Percentiles rank a stretch among this genome's conserved stretches.
phyloP scores from a whole-genome alignment of 2,113 vertebrate species.

The Ibidorhyncha struthersii region DNA sequence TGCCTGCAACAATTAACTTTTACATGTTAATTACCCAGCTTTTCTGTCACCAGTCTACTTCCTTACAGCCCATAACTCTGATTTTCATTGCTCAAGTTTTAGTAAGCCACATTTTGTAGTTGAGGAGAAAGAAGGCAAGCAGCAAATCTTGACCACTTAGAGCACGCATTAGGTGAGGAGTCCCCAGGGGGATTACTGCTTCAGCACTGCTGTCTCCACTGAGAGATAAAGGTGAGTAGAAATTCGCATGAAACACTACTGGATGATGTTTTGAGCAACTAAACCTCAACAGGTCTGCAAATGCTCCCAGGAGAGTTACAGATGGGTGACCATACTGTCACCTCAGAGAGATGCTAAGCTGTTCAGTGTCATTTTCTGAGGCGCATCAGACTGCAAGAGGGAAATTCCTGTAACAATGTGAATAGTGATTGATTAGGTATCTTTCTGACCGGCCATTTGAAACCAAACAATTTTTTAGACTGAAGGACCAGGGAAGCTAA shows the following conservation, averaged over 20 bases:
- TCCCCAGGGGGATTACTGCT: not conserved
- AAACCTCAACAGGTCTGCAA: not conserved
- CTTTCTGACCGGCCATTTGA: not conserved
- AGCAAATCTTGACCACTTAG: not conserved
- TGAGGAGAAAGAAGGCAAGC: not conserved
- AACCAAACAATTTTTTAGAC: not conserved
- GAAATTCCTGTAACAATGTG: not conserved
- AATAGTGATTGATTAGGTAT: not conserved
- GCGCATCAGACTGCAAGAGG: fast-evolving
- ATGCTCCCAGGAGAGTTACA: not conserved
- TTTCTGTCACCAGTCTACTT: not conserved
- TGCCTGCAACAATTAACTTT: not conserved
- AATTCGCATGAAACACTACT: not conserved
- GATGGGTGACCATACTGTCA: not conserved
- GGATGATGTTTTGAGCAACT: not conserved
- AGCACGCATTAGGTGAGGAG: not conserved
- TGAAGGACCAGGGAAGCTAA: not conserved
- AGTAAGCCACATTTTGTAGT: not conserved
- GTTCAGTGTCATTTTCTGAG: not conserved
- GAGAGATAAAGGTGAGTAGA: not conserved
- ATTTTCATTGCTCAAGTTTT: not conserved
- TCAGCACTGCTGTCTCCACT: not conserved
- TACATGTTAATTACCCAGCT: not conserved
- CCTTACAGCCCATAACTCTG: not conserved
- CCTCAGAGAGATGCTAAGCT: not conserved